Evolutionary conservation across 2,888 invertebrate species (phyloP).

Genomic region (Thyatira batis): DNA sequence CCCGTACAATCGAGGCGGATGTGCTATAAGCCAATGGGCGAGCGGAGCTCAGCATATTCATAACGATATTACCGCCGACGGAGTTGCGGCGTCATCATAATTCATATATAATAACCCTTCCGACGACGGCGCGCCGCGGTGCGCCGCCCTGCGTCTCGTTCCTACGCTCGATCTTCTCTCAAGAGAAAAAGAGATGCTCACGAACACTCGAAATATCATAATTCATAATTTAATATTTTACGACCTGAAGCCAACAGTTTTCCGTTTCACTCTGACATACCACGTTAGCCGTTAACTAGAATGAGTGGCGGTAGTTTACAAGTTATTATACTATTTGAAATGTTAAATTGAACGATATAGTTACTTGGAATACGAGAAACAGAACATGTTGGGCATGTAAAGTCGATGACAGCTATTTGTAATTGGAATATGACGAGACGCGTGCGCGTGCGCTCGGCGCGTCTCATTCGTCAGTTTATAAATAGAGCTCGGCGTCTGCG

Average conservation of each 20-base stretch:
- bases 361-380: conserved; percentile 51
- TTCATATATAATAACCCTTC: conserved; percentile 83
- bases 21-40: conserved; percentile 79
- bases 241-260: conserved; percentile 49
- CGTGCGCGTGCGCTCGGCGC: conserved; percentile 77
- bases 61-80: conserved; percentile 82
- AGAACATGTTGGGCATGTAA: conserved; percentile 61
- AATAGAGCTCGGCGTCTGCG: conserved; percentile 81
- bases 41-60: conserved; percentile 78
- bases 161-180: conserved; percentile 41
- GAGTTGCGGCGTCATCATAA: conserved; percentile 80
- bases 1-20: conserved; percentile 76
- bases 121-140: conserved; percentile 64
- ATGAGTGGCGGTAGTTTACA: conserved; percentile 27
- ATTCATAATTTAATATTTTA: conserved; percentile 79
- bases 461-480: conserved; percentile 82
- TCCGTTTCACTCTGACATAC: conserved; percentile 53
- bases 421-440: conserved; percentile 81
- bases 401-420: conserved; percentile 79
- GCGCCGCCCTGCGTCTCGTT: conserved; percentile 72
- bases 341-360: conserved; percentile 46
- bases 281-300: conserved; percentile 17
- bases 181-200: conserved; percentile 66
- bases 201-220: conserved; percentile 70
- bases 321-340: conserved; percentile 33